phyloP scores from a whole-genome alignment of 2,888 invertebrate genomes.

The Phymatocera aterrima region DNA sequence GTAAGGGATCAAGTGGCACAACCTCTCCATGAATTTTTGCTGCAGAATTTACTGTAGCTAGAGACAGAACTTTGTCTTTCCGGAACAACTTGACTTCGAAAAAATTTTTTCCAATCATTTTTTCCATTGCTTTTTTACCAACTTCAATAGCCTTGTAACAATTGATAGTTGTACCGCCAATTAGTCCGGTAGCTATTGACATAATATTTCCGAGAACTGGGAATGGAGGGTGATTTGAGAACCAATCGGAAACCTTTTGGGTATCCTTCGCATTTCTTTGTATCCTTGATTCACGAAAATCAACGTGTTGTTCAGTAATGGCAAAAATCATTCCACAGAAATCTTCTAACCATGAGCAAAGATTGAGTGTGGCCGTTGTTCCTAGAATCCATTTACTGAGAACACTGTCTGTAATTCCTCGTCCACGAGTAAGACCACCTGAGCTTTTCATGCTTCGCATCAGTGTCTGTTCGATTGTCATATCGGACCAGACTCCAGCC shows the following conservation, averaged over 20 bases:
- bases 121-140: constrained; percentile 34
- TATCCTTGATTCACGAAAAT: constrained; percentile 54
- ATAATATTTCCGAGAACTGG: constrained; percentile 48
- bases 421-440: constrained; percentile 58
- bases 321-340: constrained; percentile 52
- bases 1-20: constrained; percentile 49
- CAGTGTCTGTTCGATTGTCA: constrained; percentile 64
- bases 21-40: constrained; percentile 41
- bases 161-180: constrained; percentile 46
- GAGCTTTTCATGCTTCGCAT: constrained; percentile 60
- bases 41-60: constrained; percentile 48
- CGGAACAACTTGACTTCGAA: constrained; percentile 60
- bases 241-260: constrained; percentile 54
- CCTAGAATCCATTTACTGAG: constrained; percentile 54
- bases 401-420: constrained; percentile 55
- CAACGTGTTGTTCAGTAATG: constrained; percentile 60
- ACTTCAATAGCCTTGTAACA: constrained; percentile 30
- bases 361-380: constrained; percentile 50
- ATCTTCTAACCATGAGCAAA: constrained; percentile 54
- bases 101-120: constrained; percentile 59
- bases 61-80: constrained; percentile 61
- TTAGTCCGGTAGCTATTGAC: constrained; percentile 51
- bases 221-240: constrained; percentile 55
- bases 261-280: constrained; percentile 53
- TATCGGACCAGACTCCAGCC: too few relatives aligned